Base-by-base conservation (phyloP, 1,140 invertebrate genomes). In the Physella acuta region DNA sequence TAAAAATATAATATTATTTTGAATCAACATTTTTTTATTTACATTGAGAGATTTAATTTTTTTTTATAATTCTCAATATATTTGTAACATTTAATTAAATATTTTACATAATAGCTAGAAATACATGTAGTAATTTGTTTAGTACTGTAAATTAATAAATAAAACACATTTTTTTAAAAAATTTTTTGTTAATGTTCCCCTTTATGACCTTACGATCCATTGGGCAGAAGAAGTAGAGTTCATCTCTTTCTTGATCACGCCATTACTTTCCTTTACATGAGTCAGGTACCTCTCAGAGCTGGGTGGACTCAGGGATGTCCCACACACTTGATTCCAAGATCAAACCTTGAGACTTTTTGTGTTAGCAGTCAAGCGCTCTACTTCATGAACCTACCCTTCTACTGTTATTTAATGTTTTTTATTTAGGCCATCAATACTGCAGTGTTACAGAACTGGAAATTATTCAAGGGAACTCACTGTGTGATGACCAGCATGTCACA, bases 361-460 rank as follows among this genome's bases (percentile, higher is more conserved):
- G 28, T 55, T 30, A 24, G 24, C 11, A 49, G 44, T 14, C 44
- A 11, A 49, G n/a, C 44, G 44, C 44, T 49, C 44, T 49, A 49
- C 44, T n/a, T 14, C 44, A 24, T 55, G 53, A 55, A 30, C 24
- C 53, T 14, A 5, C 5, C 24, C 53, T 55, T 30, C 5, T 8
- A 20, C 24, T 55, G 5, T 30, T 55, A 14, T 24, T 20, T 24
- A 24, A 8, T 20, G 33, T 28, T 8, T 30, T 33, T 31, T 64
- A n/a, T 34, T 33, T 53, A 63, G 69, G 71, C 31, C 74, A 78
- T 49, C 78, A 81, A 62, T 75, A 78, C 55, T 75, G 75, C 51
- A 84, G 84, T 70, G 65, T 85, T 3, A 72, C 79, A 0, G 82
- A 85, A 71, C 75, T 84, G 51, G 82, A 85, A 74, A 79, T 85